phyloP scores from a whole-genome alignment of 2,113 vertebrate species.

The Pelusios castaneus region DNA sequence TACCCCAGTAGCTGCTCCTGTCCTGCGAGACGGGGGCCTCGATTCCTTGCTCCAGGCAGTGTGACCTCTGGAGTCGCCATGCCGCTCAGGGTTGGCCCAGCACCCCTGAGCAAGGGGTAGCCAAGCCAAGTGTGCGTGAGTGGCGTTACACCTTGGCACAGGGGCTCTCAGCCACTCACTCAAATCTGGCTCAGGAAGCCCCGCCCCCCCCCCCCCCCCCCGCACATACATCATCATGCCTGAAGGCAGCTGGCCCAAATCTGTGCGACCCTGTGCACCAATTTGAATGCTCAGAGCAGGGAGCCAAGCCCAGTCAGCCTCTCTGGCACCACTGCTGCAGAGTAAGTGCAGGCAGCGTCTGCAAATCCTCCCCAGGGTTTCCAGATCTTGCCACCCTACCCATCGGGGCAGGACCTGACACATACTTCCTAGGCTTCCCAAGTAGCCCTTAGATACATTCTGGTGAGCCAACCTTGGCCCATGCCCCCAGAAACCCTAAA shows the following conservation, averaged over 20 bases:
- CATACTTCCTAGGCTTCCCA: background rate
- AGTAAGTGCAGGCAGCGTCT: background rate
- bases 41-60: background rate
- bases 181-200: background rate
- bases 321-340: background rate
- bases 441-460: background rate
- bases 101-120: background rate
- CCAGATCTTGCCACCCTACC: background rate
- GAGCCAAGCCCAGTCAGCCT: background rate
- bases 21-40: background rate
- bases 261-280: background rate
- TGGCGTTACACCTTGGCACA: background rate
- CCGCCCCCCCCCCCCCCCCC: too few species aligned
- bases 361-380: background rate
- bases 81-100: background rate
- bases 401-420: background rate
- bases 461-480: background rate
- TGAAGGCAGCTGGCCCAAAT: background rate
- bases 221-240: too few species aligned
- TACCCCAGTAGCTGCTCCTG: background rate
- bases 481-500: background rate
- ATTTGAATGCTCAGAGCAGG: background rate
- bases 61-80: background rate
- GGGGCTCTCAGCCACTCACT: too few species aligned
- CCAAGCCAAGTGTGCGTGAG: background rate